Evolutionary conservation across 1,140 invertebrate genomes (phyloP), one percentile per base, ranked within the genome.

Genomic region (Pseudomyrmex concolor): DNA sequence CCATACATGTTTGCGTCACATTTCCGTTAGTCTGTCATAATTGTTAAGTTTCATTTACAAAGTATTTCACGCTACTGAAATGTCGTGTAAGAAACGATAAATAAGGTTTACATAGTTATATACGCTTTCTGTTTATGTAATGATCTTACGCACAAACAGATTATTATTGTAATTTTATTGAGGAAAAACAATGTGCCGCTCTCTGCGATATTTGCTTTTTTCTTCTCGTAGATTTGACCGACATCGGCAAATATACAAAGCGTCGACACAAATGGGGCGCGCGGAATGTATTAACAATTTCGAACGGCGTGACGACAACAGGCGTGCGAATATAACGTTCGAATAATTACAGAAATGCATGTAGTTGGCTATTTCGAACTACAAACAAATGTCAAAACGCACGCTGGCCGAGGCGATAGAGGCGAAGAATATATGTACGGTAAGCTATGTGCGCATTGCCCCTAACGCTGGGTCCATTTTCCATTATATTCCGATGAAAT

Each of bases 401-500:
- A 73, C 77, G 57, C 19, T 51, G 45, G 84, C 86, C 86, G 84
- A 80, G 84, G 63, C 55, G 78, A 86, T 76, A 84, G 83, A 84
- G 74, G 55, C 43, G n/a, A 84, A 74, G 80, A 25, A 83, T 74
- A 70, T 78, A 68, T 80, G 63, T 67, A 55, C 51, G 50, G 71
- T 57, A 45, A 67, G 77, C 76, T 88, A 80, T 87, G 76, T 34
- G 34, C 34, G 34, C 77, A 84, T 86, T 86, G 70, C 64, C 67
- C 71, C 84, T 89, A 89, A 83, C 86, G 66, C 70, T 22, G 78
- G 76, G 77, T 90, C 83, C 83, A 90, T 89, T 90, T 89, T 88
- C 89, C 86, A 90, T 90, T 90, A 90, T 90, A 88, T 88, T 84
- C 84, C 86, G 86, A 89, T 90, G 86, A 90, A 90, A 90, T 90